A percentile compares a stretch with the other conserved stretches of the same genome.
phyloP scores from a whole-genome alignment of 2,113 vertebrate species.

The Zosterops hypoxanthus region DNA sequence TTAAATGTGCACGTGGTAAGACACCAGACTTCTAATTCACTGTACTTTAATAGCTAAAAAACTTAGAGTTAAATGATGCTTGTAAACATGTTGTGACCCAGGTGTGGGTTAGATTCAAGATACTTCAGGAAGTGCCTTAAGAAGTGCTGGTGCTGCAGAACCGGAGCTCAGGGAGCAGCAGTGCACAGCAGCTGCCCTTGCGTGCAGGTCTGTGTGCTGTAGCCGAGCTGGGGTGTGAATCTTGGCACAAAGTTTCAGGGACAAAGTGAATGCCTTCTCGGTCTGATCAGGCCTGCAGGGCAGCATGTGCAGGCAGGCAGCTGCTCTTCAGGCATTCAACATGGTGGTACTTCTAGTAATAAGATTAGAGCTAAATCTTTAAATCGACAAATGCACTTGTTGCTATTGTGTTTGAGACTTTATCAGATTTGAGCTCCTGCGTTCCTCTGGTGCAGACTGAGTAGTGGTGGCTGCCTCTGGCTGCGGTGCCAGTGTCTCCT shows the following conservation, averaged over 20 bases:
- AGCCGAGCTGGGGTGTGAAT: not conserved
- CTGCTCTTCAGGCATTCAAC: not conserved
- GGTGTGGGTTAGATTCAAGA: not conserved
- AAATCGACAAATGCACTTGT: not conserved
- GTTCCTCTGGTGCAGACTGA: not conserved
- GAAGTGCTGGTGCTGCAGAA: not conserved
- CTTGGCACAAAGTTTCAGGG: not conserved
- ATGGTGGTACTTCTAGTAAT: not conserved
- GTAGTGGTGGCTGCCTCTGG: not conserved
- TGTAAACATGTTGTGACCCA: not conserved
- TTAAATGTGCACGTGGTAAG: not conserved
- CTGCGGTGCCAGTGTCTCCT: not conserved
- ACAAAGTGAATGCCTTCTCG: not conserved
- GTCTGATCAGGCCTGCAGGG: not conserved
- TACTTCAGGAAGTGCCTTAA: not conserved
- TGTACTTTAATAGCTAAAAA: not conserved
- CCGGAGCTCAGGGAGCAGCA: not conserved
- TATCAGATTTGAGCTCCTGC: not conserved
- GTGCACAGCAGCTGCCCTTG: not conserved
- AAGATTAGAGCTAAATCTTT: not conserved
- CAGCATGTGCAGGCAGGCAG: not conserved
- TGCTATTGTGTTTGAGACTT: not conserved
- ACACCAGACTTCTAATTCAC: not conserved
- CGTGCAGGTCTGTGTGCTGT: rapidly evolving
- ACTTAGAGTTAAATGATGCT: not conserved